Evolutionary conservation across 2,113 vertebrate species (phyloP).

Genomic region (Crotalus horridus): DNA sequence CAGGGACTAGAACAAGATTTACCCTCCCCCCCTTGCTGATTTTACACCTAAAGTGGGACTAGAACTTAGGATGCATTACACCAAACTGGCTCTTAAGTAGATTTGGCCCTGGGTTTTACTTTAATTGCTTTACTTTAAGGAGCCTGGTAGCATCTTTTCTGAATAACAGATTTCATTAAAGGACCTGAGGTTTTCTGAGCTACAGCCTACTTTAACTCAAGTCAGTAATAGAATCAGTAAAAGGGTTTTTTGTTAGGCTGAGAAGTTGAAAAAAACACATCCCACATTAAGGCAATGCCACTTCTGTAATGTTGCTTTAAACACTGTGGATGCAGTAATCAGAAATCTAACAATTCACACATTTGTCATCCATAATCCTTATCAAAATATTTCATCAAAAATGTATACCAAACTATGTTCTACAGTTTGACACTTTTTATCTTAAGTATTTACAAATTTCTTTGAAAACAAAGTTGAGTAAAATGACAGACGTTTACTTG

Average conservation of each 20-base stretch:
- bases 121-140: not conserved
- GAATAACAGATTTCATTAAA: not conserved
- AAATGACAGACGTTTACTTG: not conserved
- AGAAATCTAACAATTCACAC: not conserved
- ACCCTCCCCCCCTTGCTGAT: not conserved
- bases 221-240: not conserved
- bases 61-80: not conserved
- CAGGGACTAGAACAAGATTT: not conserved
- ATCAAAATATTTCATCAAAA: not conserved
- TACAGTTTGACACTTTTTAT: not conserved
- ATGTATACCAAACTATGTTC: not conserved
- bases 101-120: not conserved
- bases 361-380: not conserved
- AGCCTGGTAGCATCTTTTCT: not conserved
- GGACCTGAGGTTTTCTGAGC: not conserved
- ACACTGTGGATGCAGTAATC: not conserved
- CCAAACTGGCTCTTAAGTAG: not conserved
- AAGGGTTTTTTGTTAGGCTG: not conserved
- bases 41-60: not conserved
- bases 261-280: not conserved
- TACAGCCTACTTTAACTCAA: not conserved
- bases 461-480: not conserved
- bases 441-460: not conserved
- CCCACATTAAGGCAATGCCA: not conserved
- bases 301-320: not conserved